phyloP scores from a whole-genome alignment of 2,113 vertebrate genomes.

The human (Homo sapiens) region GRCh38 chr11:110969001-110969500 shows the following conservation, averaged over 20 bases:
- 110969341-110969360: not conserved
- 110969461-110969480: not conserved
- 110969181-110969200: not conserved
- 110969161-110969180: not conserved
- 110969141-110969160: not conserved
- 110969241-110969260: not conserved
- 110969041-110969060: not conserved
- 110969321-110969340: not conserved
- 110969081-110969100: not conserved
- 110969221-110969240: not conserved
- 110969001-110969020: not conserved
- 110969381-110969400: not conserved
- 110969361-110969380: not conserved
- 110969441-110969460: not conserved
- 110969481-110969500: not conserved
- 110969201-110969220: not conserved
- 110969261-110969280: not conserved
- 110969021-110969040: not conserved
- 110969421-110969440: not conserved
- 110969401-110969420: not conserved
- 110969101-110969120: not conserved
- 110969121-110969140: not conserved
- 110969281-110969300: not conserved
- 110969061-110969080: not conserved
- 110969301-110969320: not conserved